These are phyloP conservation scores for Pterostichus niger DNA, from an alignment of 2,888 invertebrate species.

Conservation along the genomic window DNA sequence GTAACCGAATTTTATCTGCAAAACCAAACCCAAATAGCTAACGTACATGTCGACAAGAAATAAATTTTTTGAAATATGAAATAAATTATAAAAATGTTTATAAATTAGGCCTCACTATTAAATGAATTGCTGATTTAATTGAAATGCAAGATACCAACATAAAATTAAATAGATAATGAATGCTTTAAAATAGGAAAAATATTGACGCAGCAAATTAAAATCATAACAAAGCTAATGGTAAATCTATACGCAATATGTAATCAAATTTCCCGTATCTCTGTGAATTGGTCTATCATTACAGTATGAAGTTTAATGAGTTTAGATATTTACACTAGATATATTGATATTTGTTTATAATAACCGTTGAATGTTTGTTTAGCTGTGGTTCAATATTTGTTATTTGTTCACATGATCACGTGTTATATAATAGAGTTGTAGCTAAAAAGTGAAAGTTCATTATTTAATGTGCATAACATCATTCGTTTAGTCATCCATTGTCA, in stretches of 20 bases:
- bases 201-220: constrained; percentile 24
- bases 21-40: no score
- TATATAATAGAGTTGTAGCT: not conserved
- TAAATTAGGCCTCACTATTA: no score
- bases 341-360: constrained; percentile 39
- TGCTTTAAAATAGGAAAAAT: not conserved
- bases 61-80: no score
- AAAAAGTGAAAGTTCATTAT: constrained; percentile 7
- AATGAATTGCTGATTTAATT: no score
- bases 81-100: no score
- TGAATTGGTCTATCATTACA: constrained; percentile 11
- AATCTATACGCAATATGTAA: constrained; percentile 30
- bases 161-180: not conserved
- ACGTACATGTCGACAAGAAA: no score
- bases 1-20: no score
- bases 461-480: not conserved
- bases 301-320: constrained; percentile 39
- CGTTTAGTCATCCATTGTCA: no score
- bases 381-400: constrained; percentile 45
- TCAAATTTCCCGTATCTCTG: constrained; percentile 18
- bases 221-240: constrained; percentile 24
- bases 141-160: not conserved
- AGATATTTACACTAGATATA: constrained; percentile 36
- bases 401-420: constrained; percentile 17
- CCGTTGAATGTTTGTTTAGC: constrained; percentile 22